Percentiles rank a stretch among this genome's conserved stretches.
These are phyloP conservation scores for Carollia perspicillata DNA, from an alignment of 2,113 vertebrate species.

Conservation along the genomic window DNA sequence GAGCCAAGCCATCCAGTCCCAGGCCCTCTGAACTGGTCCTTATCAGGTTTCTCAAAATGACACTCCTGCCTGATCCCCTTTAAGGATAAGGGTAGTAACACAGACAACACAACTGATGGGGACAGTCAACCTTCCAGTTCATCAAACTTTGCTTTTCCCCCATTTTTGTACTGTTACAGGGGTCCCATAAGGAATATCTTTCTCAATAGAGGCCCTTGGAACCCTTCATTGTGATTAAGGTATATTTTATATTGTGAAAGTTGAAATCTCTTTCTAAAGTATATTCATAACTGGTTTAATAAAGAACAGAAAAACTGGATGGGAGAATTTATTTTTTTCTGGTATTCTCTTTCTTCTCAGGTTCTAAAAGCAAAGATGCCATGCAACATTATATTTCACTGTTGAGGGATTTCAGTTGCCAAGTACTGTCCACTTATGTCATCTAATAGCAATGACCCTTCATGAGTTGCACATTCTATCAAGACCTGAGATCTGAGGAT, in stretches of 20 bases:
- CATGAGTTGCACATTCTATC: neutral
- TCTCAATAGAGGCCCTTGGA: neutral
- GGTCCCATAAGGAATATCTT: neutral
- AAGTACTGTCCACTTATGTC: neutral
- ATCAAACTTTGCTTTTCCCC: neutral
- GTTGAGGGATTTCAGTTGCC: neutral
- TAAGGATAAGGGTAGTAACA: neutral
- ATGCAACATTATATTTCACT: neutral
- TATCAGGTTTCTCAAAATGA: neutral
- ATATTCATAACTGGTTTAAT: neutral
- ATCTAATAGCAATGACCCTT: neutral
- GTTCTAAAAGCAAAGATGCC: neutral
- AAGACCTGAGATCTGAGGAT: neutral
- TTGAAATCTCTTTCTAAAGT: neutral
- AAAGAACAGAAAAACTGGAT: neutral
- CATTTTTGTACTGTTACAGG: neutral
- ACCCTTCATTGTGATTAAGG: neutral
- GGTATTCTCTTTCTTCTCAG: neutral
- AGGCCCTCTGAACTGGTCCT: neutral
- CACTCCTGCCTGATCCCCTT: neutral
- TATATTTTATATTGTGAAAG: neutral
- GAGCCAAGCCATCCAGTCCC: neutral
- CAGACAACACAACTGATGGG: neutral
- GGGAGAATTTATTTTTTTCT: neutral
- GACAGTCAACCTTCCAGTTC: neutral